Conservation (phyloP, 1,140 invertebrate genomes). For the Protaetia brevitarsis region DNA sequence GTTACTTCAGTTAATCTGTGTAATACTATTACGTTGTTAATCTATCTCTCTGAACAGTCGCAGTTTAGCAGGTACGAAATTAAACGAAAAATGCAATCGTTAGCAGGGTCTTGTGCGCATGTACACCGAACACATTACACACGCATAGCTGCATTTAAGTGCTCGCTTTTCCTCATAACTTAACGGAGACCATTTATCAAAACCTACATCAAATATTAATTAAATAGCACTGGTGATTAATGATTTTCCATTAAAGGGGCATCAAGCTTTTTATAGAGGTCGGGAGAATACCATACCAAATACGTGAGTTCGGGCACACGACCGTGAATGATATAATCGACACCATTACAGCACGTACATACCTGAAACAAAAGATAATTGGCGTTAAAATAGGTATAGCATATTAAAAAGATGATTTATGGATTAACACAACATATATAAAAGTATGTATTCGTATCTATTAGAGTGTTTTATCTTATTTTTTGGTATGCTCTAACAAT, state of each 20-base stretch:
- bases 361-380: background rate
- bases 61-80: background rate
- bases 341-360: background rate
- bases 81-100: background rate
- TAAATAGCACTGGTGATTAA: background rate
- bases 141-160: background rate
- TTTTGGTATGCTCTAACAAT: too few species aligned
- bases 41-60: too few species aligned
- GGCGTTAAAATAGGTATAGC: background rate
- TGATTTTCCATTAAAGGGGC: background rate
- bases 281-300: background rate
- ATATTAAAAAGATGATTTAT: too few species aligned
- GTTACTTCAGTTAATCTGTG: too few species aligned
- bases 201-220: background rate
- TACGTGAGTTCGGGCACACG: too few species aligned
- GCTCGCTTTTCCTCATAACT: background rate
- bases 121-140: too few species aligned
- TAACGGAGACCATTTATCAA: slow-evolving; percentile 3
- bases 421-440: too few species aligned
- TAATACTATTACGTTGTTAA: too few species aligned
- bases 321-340: background rate
- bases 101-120: too few species aligned
- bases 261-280: background rate
- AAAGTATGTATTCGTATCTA: too few species aligned
- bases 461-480: too few species aligned